Conservation (phyloP, 2,888 invertebrate genomes). For the Ariolimax columbianus region DNA sequence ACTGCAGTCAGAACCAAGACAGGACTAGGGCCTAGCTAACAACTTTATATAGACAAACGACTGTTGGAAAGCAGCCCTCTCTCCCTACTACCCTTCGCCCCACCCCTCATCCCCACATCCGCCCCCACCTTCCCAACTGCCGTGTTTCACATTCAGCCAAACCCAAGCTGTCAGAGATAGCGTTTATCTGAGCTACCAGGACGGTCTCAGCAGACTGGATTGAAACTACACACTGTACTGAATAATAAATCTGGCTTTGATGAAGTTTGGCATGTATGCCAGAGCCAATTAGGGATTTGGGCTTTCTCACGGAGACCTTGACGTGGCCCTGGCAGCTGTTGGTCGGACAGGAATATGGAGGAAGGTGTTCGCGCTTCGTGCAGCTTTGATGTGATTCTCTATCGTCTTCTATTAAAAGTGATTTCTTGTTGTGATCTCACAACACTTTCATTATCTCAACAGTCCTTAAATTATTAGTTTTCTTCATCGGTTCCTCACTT, state of each 20-base stretch:
- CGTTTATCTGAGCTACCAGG: not conserved
- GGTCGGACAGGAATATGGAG: not conserved
- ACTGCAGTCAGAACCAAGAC: too few species aligned
- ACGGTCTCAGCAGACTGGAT: not conserved
- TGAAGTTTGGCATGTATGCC: slow-evolving; percentile 41
- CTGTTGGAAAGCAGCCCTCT: too few species aligned
- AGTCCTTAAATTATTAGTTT: too few species aligned
- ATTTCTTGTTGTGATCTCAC: not conserved
- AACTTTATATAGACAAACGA: too few species aligned
- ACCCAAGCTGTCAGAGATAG: not conserved
- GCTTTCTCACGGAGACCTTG: not conserved
- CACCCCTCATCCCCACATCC: not conserved
- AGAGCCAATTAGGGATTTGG: slow-evolving; percentile 37
- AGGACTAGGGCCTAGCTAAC: too few species aligned
- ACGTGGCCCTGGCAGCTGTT: slow-evolving; percentile 28
- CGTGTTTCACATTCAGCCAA: too few species aligned
- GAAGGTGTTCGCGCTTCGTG: not conserved
- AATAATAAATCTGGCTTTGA: slow-evolving; percentile 40
- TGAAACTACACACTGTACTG: not conserved
- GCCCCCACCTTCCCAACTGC: not conserved
- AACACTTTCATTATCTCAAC: too few species aligned
- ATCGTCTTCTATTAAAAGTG: not conserved
- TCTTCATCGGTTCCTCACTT: too few species aligned
- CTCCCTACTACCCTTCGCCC: not conserved
- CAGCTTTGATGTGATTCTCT: not conserved